Percentiles rank a stretch among this genome's conserved stretches.
These are phyloP conservation scores for Sepiola atlantica DNA, from an alignment of 2,888 invertebrate genomes.

Conservation along the genomic window DNA sequence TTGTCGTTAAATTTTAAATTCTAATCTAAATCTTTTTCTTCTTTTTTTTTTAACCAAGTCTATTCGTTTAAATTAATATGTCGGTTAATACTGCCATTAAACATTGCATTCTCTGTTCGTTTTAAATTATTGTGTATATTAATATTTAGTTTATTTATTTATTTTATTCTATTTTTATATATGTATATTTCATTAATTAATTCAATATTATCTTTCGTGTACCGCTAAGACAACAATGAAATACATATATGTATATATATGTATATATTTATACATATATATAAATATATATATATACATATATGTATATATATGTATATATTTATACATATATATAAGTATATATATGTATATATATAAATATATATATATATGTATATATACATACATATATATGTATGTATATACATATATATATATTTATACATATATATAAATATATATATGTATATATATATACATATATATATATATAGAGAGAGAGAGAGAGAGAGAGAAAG, in stretches of 20 bases:
- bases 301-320: background rate
- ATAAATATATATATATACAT: background rate
- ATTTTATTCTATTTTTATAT: too few species aligned
- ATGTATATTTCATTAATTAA: too few species aligned
- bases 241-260: background rate
- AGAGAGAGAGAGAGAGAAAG: too few species aligned
- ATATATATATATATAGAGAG: background rate
- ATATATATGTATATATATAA: background rate
- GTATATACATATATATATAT: background rate
- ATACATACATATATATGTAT: background rate
- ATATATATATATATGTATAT: background rate
- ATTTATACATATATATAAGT: background rate
- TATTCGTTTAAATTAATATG: too few species aligned
- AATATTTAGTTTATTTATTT: too few species aligned
- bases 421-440: background rate
- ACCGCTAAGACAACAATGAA: background rate
- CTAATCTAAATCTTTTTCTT: too few species aligned
- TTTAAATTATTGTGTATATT: too few species aligned
- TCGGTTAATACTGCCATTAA: too few species aligned
- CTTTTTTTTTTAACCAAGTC: too few species aligned
- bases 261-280: background rate
- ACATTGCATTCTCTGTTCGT: too few species aligned
- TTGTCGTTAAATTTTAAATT: too few species aligned
- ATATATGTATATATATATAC: constrained; percentile 37
- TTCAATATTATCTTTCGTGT: background rate